Conservation (phyloP, 2,113 vertebrate species). For the Oplegnathus fasciatus region DNA sequence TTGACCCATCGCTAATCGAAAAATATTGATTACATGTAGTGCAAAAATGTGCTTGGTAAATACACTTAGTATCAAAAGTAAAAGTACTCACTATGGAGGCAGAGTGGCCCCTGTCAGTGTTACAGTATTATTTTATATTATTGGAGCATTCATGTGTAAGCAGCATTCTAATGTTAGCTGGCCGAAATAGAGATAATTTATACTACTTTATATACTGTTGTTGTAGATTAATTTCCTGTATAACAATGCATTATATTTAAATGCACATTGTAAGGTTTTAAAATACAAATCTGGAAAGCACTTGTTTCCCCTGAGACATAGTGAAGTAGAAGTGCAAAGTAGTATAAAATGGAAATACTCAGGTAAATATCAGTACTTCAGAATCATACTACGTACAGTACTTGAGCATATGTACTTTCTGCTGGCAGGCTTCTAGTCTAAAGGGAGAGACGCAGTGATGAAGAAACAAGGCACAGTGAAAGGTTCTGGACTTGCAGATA, state of each 20-base stretch:
- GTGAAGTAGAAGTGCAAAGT: constrained; percentile 3
- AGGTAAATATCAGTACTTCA: constrained; percentile 8
- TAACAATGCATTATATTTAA: too few relatives aligned
- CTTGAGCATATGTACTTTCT: constrained; percentile 32
- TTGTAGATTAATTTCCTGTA: neutral
- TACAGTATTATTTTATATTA: neutral
- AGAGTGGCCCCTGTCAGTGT: neutral
- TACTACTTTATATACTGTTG: too few relatives aligned
- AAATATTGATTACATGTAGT: neutral
- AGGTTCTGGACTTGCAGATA: constrained; percentile 57
- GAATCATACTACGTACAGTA: neutral
- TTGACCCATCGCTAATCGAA: neutral
- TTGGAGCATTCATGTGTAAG: neutral
- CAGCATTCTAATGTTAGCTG: neutral
- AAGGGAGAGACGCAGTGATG: constrained; percentile 17
- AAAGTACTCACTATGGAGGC: neutral
- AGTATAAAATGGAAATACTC: constrained; percentile 16
- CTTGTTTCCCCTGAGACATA: neutral
- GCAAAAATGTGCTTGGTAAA: neutral
- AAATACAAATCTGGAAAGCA: neutral
- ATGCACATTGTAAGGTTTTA: neutral
- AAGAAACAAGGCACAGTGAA: constrained; percentile 49
- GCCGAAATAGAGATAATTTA: neutral
- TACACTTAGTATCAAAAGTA: neutral
- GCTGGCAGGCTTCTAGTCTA: constrained; percentile 7